Evolutionary conservation across 2,797 vertebrate species (phyloP).

Genomic region (Choloepus didactylus): DNA sequence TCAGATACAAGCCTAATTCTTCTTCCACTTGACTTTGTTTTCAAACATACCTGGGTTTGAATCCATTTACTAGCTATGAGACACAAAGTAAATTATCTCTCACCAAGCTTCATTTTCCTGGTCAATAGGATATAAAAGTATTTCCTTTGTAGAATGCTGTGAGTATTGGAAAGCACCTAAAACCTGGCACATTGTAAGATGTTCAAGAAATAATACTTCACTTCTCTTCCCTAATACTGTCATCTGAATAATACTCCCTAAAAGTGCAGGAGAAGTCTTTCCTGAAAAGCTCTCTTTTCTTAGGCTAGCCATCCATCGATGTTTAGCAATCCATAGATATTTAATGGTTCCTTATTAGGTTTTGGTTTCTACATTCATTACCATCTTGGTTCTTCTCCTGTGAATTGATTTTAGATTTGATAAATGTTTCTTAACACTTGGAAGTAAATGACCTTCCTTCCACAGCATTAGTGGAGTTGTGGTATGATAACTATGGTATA

Average conservation of each 20-base stretch:
- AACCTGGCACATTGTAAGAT: not conserved
- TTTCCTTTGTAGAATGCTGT: not conserved
- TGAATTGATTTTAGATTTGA: not conserved
- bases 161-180: constrained; percentile 1
- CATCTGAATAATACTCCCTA: too few species aligned
- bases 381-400: not conserved
- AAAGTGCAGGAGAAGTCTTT: not conserved
- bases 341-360: not conserved
- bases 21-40: constrained; percentile 6
- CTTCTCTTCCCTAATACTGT: not conserved
- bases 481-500: not conserved
- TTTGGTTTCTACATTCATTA: not conserved
- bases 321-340: not conserved
- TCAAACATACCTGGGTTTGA: not conserved
- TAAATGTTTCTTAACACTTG: not conserved
- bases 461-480: not conserved
- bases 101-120: not conserved
- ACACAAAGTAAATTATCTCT: not conserved
- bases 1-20: not conserved
- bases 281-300: not conserved
- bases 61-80: not conserved
- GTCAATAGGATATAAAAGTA: not conserved
- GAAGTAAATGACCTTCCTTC: not conserved
- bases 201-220: not conserved
- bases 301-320: not conserved